Percentiles rank a stretch among this genome's conserved stretches.
Conservation (phyloP, 2,113 vertebrate species). For the Brachypteracias leptosomus region DNA sequence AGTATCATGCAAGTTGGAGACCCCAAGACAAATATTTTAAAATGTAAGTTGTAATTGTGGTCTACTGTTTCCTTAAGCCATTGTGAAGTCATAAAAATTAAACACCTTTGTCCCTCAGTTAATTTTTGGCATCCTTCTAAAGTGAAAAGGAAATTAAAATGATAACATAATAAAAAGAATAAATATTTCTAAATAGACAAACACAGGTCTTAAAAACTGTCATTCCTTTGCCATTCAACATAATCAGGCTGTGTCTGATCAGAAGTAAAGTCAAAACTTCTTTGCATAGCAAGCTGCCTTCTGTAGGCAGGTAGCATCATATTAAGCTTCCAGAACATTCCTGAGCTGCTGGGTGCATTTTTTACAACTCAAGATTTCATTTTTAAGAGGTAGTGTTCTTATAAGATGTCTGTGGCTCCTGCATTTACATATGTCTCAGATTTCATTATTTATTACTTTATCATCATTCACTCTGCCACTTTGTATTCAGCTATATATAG, state of each 20-base stretch:
- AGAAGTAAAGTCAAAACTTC: not conserved
- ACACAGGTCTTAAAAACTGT: not conserved
- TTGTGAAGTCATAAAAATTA: not conserved
- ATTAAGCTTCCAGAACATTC: not conserved
- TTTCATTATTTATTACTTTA: not conserved
- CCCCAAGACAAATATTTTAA: not conserved
- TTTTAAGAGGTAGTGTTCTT: not conserved
- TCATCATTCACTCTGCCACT: not conserved
- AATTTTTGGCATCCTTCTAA: not conserved
- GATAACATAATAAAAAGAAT: not conserved
- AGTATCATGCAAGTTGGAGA: not conserved
- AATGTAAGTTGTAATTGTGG: not conserved
- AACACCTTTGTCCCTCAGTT: not conserved
- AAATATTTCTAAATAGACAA: not conserved
- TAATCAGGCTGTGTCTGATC: not conserved
- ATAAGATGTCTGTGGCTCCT: not conserved
- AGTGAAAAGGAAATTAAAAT: not conserved
- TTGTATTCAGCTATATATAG: not conserved
- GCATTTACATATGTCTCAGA: not conserved
- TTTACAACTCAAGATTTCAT: not conserved
- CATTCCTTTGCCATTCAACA: not conserved
- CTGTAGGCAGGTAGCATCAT: not conserved
- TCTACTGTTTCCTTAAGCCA: not conserved
- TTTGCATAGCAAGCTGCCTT: not conserved
- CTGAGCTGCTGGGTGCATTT: not conserved